A percentile compares a stretch with the other conserved stretches of the same genome.
Evolutionary conservation across 2,113 vertebrate genomes (phyloP).

Genomic region (Maccullochella peelii): DNA sequence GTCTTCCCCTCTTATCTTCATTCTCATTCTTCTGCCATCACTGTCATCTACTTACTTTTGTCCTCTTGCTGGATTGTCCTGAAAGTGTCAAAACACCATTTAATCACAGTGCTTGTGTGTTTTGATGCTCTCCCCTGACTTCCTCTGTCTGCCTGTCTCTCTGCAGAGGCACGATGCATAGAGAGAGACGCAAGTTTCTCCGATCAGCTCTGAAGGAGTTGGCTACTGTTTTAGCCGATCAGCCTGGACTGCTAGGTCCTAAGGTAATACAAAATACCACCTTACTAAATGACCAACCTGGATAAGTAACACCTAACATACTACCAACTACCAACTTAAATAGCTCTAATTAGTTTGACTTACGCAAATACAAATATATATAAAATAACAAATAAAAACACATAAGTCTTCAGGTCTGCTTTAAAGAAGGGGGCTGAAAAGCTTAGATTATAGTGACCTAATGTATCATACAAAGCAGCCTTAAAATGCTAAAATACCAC

Average conservation of each 20-base stretch:
- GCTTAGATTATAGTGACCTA: neutral
- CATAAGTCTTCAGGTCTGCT: neutral
- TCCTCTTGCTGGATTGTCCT: slow-evolving; percentile 64
- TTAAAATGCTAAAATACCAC: neutral
- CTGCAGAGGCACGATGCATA: slow-evolving; percentile 95
- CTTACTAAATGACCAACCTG: neutral
- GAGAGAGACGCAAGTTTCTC: slow-evolving; percentile 98
- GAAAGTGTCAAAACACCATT: slow-evolving; percentile 70
- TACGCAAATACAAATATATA: neutral
- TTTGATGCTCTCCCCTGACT: slow-evolving; percentile 41
- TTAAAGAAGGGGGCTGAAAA: neutral
- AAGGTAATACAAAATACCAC: slow-evolving; percentile 85
- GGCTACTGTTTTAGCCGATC: slow-evolving; percentile 96
- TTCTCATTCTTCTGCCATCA: slow-evolving; percentile 48
- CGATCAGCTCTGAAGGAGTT: slow-evolving; percentile 96
- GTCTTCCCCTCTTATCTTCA: slow-evolving; percentile 63
- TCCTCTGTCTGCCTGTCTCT: slow-evolving; percentile 4
- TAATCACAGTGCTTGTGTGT: slow-evolving; percentile 43
- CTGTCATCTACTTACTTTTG: slow-evolving; percentile 48
- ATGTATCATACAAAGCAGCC: neutral
- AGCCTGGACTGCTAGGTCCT: slow-evolving; percentile 94
- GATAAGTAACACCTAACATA: neutral
- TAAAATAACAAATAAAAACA: neutral
- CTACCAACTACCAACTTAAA: neutral
- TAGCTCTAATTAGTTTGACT: neutral